These are phyloP conservation scores for Heliconius hortense DNA, from an alignment of 2,888 invertebrate species.

Conservation along the genomic window DNA sequence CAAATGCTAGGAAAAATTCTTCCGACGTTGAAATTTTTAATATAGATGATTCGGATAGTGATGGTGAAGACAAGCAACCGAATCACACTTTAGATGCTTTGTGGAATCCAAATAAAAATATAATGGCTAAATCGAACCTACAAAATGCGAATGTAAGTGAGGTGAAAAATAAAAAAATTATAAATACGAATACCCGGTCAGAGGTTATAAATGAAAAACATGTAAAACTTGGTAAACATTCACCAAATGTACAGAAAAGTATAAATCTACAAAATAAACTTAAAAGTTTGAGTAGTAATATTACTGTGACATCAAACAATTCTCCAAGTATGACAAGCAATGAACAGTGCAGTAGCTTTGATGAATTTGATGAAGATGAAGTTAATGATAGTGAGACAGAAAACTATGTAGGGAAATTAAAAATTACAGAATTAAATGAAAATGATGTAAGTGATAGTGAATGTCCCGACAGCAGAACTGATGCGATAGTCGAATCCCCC, in stretches of 20 bases:
- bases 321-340: conserved; percentile 49
- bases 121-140: conserved; percentile 59
- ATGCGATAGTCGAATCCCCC: conserved; percentile 59
- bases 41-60: conserved; percentile 73
- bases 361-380: conserved; percentile 41
- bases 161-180: conserved; percentile 19
- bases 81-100: conserved; percentile 48
- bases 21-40: conserved; percentile 68
- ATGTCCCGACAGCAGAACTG: conserved; percentile 46
- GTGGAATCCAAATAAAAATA: conserved; percentile 59
- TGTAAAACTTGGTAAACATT: conserved; percentile 35
- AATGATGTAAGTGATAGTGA: conserved; percentile 53
- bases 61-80: conserved; percentile 49
- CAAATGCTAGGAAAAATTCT: conserved; percentile 48
- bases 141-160: conserved; percentile 37
- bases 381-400: conserved; percentile 52
- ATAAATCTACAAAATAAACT: conserved; percentile 58
- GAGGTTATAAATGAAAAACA: conserved; percentile 27
- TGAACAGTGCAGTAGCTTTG: conserved; percentile 37
- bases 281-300: conserved; percentile 64
- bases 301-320: conserved; percentile 65
- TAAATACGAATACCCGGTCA: conserved; percentile 22
- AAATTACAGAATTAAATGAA: conserved; percentile 63
- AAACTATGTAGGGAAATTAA: conserved; percentile 52
- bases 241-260: conserved; percentile 47